Evolutionary conservation across 1,140 invertebrate genomes (phyloP).

Genomic region (Drosophila eugracilis): DNA sequence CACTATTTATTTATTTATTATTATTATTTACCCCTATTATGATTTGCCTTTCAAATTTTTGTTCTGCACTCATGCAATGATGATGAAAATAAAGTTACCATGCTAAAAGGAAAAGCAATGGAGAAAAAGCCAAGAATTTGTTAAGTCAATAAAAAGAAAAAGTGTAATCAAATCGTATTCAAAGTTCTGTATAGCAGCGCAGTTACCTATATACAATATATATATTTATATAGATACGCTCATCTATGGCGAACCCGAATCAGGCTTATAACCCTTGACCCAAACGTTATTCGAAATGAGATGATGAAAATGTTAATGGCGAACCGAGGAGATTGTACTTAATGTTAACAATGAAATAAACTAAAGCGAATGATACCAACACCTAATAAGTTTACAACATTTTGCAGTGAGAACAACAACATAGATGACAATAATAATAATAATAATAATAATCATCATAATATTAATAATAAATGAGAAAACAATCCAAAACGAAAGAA

Average conservation of each 20-base stretch:
- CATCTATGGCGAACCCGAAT: constrained; percentile 25
- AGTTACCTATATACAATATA: constrained; percentile 13
- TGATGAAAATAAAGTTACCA: constrained; percentile 47
- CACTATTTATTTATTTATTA: constrained; percentile 36
- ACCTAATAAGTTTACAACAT: constrained; percentile 66
- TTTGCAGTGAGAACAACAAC: constrained; percentile 63
- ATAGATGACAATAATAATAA: constrained; percentile 77
- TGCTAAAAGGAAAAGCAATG: constrained; percentile 4
- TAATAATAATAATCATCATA: too few species aligned
- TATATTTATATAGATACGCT: neutral
- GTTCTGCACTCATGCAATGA: constrained; percentile 54
- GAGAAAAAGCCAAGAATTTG: constrained; percentile 39
- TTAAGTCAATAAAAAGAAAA: constrained; percentile 41
- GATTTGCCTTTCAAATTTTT: constrained; percentile 29
- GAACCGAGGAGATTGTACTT: constrained; percentile 59
- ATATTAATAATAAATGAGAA: too few species aligned
- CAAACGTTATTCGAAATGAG: constrained; percentile 45
- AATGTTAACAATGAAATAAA: constrained; percentile 63
- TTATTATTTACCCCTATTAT: constrained; percentile 45
- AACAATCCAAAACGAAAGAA: constrained; percentile 40
- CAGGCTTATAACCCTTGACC: constrained; percentile 19
- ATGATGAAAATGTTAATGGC: constrained; percentile 18
- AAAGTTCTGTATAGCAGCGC: constrained; percentile 73
- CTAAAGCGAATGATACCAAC: constrained; percentile 44
- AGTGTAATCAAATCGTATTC: constrained; percentile 76